Evolutionary conservation across 2,888 invertebrate genomes (phyloP).

Genomic region (Microplitis manilae): DNA sequence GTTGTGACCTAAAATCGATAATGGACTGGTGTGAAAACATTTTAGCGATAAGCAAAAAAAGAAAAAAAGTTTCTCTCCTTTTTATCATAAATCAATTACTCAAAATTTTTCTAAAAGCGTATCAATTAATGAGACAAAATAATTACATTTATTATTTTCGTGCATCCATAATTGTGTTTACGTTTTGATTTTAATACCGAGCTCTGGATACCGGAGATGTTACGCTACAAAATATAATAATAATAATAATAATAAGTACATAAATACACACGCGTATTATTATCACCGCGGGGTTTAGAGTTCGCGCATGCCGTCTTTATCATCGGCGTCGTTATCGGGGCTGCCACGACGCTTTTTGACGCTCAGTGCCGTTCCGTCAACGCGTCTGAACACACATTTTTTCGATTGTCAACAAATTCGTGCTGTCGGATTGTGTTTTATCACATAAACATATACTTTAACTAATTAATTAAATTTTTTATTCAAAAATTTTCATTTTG

Average conservation of each 20-base stretch:
- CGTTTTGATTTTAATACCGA: background rate
- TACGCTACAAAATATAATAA: background rate
- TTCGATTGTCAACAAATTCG: background rate
- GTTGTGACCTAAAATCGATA: background rate
- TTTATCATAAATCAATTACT: constrained; percentile 5
- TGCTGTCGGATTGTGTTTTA: background rate
- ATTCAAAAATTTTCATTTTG: too few relatives aligned
- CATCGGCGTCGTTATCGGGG: constrained; percentile 2
- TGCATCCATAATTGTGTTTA: constrained; percentile 2
- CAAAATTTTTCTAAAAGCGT: background rate
- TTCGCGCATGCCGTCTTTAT: constrained; percentile 35
- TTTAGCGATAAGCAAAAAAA: background rate
- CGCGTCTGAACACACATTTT: constrained; percentile 44
- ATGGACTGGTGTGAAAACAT: background rate
- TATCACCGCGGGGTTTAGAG: constrained; percentile 4
- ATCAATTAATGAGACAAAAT: too few relatives aligned
- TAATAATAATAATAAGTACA: background rate
- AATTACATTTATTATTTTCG: background rate
- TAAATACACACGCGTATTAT: background rate
- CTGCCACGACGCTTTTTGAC: constrained; percentile 43
- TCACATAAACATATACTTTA: background rate
- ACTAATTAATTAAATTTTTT: too few relatives aligned
- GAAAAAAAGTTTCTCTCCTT: background rate
- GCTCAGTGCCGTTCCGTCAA: constrained; percentile 56
- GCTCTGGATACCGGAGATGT: background rate